These are phyloP conservation scores for Blastobasis lacticolella DNA, from an alignment of 2,888 invertebrate species.

Conservation along the genomic window DNA sequence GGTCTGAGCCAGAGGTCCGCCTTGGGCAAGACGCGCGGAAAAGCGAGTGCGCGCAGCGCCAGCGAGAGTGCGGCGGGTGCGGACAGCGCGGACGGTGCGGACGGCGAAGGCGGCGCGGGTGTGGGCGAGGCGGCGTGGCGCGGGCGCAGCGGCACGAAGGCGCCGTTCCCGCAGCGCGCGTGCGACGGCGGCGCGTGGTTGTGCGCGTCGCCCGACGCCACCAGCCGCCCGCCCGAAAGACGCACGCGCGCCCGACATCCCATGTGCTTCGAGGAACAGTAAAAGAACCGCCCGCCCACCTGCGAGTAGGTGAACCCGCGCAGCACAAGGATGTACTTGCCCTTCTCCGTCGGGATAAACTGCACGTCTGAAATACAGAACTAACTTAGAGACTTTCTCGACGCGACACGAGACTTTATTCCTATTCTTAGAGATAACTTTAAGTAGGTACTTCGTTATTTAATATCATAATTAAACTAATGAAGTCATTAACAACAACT, in stretches of 20 bases:
- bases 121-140: conserved; percentile 23
- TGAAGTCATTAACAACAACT: no score
- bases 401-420: no score
- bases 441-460: no score
- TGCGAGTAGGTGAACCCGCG: conserved; percentile 66
- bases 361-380: conserved; percentile 54
- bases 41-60: conserved; percentile 54
- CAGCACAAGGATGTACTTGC: conserved; percentile 63
- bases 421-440: no score
- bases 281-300: conserved; percentile 67
- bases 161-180: conserved; percentile 65
- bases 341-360: conserved; percentile 69
- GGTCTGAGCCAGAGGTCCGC: conserved; percentile 55
- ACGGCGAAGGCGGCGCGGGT: conserved; percentile 32
- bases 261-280: conserved; percentile 67
- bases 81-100: conserved; percentile 2
- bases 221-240: conserved; percentile 49
- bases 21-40: conserved; percentile 58
- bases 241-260: conserved; percentile 62
- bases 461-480: no score
- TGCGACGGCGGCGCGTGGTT: conserved; percentile 65
- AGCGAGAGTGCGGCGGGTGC: conserved; percentile 41
- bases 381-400: no score
- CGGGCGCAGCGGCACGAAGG: conserved; percentile 62
- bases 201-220: conserved; percentile 56